A percentile compares a stretch with the other conserved stretches of the same genome.
phyloP scores from a whole-genome alignment of 2,888 invertebrate genomes.

The Cartodere bifasciata region DNA sequence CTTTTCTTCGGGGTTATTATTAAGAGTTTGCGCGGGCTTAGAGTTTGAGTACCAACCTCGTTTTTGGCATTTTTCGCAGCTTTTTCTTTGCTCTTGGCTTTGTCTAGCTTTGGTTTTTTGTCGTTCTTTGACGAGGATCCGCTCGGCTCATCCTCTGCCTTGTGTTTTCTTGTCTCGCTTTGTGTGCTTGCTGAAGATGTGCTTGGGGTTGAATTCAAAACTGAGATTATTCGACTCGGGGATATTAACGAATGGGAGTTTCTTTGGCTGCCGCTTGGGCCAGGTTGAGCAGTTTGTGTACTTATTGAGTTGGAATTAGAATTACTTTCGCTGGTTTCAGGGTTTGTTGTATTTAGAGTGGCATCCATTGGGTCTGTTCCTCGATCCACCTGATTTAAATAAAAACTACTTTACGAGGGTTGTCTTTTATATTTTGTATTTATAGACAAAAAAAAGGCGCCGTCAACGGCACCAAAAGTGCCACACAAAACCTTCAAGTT shows the following conservation, averaged over 20 bases:
- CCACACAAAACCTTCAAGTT: too few species aligned
- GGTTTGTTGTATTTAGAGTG: conserved; percentile 30
- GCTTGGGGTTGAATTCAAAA: conserved; percentile 19
- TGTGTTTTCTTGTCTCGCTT: conserved; percentile 23
- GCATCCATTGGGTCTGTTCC: conserved; percentile 60
- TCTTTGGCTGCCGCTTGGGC: too few species aligned
- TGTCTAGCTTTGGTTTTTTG: not conserved
- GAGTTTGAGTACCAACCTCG: conserved; percentile 16
- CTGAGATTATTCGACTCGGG: conserved; percentile 22
- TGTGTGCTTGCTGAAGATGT: conserved; percentile 21
- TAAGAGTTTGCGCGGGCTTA: conserved; percentile 11
- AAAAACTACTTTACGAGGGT: too few species aligned
- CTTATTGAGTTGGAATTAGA: too few species aligned
- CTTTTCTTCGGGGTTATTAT: conserved; percentile 9
- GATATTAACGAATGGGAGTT: conserved; percentile 7
- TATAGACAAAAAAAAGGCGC: too few species aligned
- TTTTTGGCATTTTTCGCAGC: conserved; percentile 12
- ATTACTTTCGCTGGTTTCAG: too few species aligned
- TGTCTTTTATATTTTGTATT: too few species aligned
- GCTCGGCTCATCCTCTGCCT: conserved; percentile 10
- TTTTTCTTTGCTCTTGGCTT: conserved; percentile 1
- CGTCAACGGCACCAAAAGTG: too few species aligned
- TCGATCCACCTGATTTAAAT: conserved; percentile 54
- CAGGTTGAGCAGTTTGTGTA: conserved; percentile 36
- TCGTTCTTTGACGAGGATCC: too few species aligned